Base-by-base conservation (phyloP, 2,888 invertebrate species). In the Sinodicranocentrus sp. region DNA sequence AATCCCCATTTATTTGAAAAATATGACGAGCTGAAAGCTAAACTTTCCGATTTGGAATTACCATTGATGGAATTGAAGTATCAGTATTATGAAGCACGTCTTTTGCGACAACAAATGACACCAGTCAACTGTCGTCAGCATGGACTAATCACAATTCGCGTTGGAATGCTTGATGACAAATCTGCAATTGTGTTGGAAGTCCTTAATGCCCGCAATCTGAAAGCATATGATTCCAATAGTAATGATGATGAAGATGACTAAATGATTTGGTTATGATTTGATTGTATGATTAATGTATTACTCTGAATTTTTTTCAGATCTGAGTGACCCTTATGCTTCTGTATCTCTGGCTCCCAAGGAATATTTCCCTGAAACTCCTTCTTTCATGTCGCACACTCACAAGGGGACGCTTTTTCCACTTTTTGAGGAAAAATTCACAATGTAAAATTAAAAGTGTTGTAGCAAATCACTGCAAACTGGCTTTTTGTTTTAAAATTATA, bases 381-480 rank as follows among this genome's bases (percentile, higher is more conserved):
- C 39, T 17, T 52, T 68, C 19, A 90, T 90, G 84, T 92, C 93
- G 1, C 91, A 91, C 87, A 91, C 92, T 26, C 90, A 92, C 71
- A 91, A 92, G 88, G 92, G 92, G 88, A 92, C 91, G 1, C 89
- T 93, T 23, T 92, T 92, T 87, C 93, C 93, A 1, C 90, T 91
- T 0, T 93, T 92, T 89, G 92, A 93, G 84, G 93, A 93, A 89
- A 91, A 91, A 1, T 93, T 93, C 89, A 92, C 92, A 90, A 92
- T 92, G 92, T 92, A 89, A 25, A 70, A 59, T 13, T 26, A 19
- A 15, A 26, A 48, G 23, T 19, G 19, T n/a, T 21, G 3, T 73
- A n/a, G n/a, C 17, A 15, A 48, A 48, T 48, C n/a, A 6, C 3
- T 48, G 3, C 39, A 8, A 39, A 39, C 13, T 39, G 5, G 6